These are phyloP conservation scores for Onychomys arenicola DNA, from an alignment of 2,797 vertebrate genomes.

Conservation along the genomic window DNA sequence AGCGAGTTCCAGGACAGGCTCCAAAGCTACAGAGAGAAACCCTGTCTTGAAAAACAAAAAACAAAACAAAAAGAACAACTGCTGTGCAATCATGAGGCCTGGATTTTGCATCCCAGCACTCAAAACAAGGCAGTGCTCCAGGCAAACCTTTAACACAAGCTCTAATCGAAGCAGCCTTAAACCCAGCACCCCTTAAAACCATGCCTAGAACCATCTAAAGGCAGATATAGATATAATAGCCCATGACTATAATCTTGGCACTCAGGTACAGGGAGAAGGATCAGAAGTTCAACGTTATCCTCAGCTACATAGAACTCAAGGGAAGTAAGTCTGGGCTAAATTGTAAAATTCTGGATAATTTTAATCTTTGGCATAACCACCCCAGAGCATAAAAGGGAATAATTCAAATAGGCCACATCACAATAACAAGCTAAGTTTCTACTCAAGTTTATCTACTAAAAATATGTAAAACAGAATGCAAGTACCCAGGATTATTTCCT, in stretches of 20 bases:
- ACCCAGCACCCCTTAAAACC: background rate
- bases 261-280: background rate
- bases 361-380: background rate
- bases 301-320: background rate
- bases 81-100: background rate
- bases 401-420: slow-evolving; percentile 10
- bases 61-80: too few relatives aligned
- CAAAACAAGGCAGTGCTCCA: background rate
- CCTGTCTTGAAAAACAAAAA: too few relatives aligned
- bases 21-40: too few relatives aligned
- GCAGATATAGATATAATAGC: background rate
- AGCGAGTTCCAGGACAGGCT: too few relatives aligned
- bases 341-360: background rate
- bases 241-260: background rate
- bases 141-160: background rate
- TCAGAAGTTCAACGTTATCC: background rate
- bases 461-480: background rate
- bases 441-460: background rate
- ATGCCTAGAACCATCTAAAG: background rate
- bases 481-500: background rate
- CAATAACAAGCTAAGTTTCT: slow-evolving; percentile 7
- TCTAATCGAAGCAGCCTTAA: background rate
- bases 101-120: background rate
- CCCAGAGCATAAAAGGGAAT: background rate
- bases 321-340: background rate